phyloP scores from a whole-genome alignment of 2,797 vertebrate genomes.

The Gymnothorax reevesii region DNA sequence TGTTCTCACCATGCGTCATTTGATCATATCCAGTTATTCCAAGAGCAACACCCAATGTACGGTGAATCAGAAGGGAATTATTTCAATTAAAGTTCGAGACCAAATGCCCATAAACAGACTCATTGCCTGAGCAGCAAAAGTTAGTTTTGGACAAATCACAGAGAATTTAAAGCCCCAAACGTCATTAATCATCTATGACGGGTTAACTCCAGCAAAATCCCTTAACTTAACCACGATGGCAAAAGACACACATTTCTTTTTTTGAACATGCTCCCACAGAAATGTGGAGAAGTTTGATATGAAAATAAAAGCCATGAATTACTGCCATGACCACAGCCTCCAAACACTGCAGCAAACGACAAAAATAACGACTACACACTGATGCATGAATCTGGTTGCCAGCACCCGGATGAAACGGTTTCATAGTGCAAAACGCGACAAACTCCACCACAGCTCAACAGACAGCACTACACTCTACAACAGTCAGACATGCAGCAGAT shows the following conservation, averaged over 20 bases:
- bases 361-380: slow-evolving; percentile 24
- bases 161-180: background rate
- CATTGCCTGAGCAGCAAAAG: background rate
- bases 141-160: background rate
- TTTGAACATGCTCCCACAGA: slow-evolving; percentile 37
- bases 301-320: slow-evolving; percentile 12
- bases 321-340: slow-evolving; percentile 9
- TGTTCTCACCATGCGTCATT: background rate
- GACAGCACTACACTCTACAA: slow-evolving; percentile 83
- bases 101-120: background rate
- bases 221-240: slow-evolving; percentile 26
- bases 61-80: background rate
- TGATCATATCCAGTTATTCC: background rate
- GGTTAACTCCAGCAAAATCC: slow-evolving; percentile 17
- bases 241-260: slow-evolving; percentile 26
- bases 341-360: background rate
- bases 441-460: slow-evolving; percentile 76
- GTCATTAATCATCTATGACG: background rate
- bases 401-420: slow-evolving; percentile 39
- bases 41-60: background rate
- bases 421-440: slow-evolving; percentile 54
- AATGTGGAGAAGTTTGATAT: slow-evolving; percentile 19
- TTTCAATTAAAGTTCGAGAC: background rate
- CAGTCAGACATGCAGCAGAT: slow-evolving; percentile 88
- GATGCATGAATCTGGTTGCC: slow-evolving; percentile 16